A percentile compares a stretch with the other conserved stretches of the same genome.
Evolutionary conservation across 2,113 vertebrate genomes (phyloP).

Genomic region (Mesoclemmys tuberculata): DNA sequence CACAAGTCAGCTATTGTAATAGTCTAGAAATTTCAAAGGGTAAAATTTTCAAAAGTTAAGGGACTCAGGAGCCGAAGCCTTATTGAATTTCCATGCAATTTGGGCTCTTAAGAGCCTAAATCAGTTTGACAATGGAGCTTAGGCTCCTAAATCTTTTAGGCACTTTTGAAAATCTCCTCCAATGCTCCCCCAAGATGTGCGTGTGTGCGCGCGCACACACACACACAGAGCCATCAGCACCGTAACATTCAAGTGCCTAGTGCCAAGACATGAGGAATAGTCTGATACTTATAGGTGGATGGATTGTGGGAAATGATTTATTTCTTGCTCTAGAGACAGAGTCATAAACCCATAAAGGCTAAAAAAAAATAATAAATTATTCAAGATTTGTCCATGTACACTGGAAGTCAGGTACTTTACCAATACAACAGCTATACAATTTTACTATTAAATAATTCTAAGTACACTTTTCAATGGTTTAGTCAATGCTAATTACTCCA

Average conservation of each 20-base stretch:
- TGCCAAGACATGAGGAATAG: neutral
- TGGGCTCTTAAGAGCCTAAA: neutral
- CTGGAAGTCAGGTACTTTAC: neutral
- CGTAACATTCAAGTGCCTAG: neutral
- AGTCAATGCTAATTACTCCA: slow-evolving; percentile 57
- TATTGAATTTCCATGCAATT: neutral
- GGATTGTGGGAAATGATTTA: neutral
- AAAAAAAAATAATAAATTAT: neutral
- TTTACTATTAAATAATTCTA: slow-evolving; percentile 3
- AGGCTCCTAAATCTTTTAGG: neutral
- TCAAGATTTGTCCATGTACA: neutral
- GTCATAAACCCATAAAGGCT: neutral
- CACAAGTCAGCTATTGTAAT: slow-evolving; percentile 7
- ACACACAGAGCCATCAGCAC: neutral
- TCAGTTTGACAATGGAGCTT: neutral
- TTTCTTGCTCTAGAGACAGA: neutral
- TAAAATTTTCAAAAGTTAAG: slow-evolving; percentile 1
- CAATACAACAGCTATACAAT: neutral
- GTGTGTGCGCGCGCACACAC: neutral
- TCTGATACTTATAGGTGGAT: neutral
- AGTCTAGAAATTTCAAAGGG: neutral
- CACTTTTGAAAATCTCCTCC: neutral
- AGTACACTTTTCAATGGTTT: neutral
- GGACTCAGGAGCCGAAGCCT: neutral
- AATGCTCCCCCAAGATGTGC: no score